Base-by-base conservation (phyloP, 2,113 vertebrate species). In the Tricholaema leucomelas region DNA sequence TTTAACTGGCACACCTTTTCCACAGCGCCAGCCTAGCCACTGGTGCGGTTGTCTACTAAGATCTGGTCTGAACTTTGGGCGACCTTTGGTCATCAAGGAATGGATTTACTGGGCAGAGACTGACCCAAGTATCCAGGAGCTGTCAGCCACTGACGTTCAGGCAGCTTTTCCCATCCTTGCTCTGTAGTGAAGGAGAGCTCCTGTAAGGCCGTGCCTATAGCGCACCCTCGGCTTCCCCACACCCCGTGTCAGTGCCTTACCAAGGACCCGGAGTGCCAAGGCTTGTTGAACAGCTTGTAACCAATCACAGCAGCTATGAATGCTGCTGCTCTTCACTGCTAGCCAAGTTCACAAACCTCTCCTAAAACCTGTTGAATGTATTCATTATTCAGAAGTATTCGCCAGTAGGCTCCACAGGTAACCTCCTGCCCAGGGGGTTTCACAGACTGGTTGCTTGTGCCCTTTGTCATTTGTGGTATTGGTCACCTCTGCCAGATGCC, bases 331-430 rank as follows among this genome's bases (percentile, higher is more conserved):
- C 84, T 69, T 86, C 72, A 63, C 54, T 76, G 60, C 88, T 65
- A 83, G 75, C 71, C 76, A 81, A 89, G 89, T 75, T 88, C 92
- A 69, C 30, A 80, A 84, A 70, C 88, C 75, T 82, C 35, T 82
- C 46, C 69, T 65, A 94, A 80, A 90, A 55, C 75, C 66, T 93
- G 84, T 93, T 87, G 88, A 54, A 67, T 81, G 85, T 96, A 96
- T 96, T 96, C 91, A 95, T 92, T 90, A 96, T 96, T 96, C 94
- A 94, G 79, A 96, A 97, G 95, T 96, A 97, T 97, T 96, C 72
- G 61, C 91, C 89, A 95, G 0, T n/a, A 92, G 75, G 85, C 92
- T 83, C 77, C 14, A 36, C 90, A 74, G 4, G 67, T 87, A 85
- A 56, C 65, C 50, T 94, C 83, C 76, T 90, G 44, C 77, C 69